Evolutionary conservation across 2,113 vertebrate species (phyloP).

Genomic region (Lonchura striata): DNA sequence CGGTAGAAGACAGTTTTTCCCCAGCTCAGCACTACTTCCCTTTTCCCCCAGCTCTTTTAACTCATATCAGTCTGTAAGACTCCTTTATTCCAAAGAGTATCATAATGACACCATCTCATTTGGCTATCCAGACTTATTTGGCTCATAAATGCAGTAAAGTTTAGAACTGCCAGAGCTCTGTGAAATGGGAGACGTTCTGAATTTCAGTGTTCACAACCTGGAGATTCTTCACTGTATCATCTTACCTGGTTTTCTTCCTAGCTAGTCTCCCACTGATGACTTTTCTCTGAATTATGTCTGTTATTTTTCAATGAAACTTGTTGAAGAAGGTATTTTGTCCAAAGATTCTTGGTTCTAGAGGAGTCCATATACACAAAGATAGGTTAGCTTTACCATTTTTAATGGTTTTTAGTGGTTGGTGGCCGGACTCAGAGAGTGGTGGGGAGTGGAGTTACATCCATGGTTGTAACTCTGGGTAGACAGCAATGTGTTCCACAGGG

Average conservation of each 20-base stretch:
- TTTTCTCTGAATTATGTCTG: background rate
- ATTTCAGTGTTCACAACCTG: background rate
- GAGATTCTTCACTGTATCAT: background rate
- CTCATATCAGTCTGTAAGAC: background rate
- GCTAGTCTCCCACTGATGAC: background rate
- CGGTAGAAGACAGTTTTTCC: background rate
- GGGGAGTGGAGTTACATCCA: background rate
- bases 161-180: background rate
- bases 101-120: background rate
- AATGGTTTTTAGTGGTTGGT: background rate
- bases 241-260: background rate
- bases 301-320: background rate
- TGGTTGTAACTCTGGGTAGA: background rate
- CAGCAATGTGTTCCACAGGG: background rate
- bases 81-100: background rate
- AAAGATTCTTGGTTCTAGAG: background rate
- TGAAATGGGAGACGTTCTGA: background rate
- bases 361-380: background rate
- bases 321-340: background rate
- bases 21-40: background rate
- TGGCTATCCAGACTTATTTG: background rate
- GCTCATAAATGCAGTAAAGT: background rate
- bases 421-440: rapidly evolving
- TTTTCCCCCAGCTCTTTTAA: background rate
- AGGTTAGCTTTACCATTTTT: background rate